Conservation (phyloP, 2,797 vertebrate genomes). For the Lepidocolaptes lacrymiger region DNA sequence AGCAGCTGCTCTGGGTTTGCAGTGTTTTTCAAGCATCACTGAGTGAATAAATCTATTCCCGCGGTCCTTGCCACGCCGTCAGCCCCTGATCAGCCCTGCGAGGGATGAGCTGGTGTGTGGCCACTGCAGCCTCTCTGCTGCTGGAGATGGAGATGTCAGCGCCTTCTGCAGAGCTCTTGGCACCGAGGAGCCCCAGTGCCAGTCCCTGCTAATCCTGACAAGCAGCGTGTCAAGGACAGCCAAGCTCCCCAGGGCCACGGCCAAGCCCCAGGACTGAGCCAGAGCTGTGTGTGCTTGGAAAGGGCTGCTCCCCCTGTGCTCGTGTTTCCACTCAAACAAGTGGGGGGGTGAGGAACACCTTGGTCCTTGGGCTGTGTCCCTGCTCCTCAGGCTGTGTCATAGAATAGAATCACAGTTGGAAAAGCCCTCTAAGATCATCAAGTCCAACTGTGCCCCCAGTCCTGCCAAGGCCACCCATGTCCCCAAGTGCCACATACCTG, state of each 20-base stretch:
- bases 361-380: rapidly evolving
- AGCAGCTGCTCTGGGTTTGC: background rate
- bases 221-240: background rate
- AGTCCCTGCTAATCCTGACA: background rate
- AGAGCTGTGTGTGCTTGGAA: rapidly evolving
- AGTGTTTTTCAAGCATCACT: background rate
- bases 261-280: rapidly evolving
- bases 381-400: rapidly evolving
- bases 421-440: rapidly evolving
- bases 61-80: background rate
- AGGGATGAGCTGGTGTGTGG: rapidly evolving
- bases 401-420: background rate
- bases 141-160: background rate
- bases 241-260: background rate
- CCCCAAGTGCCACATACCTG: background rate
- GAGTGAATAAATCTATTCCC: background rate
- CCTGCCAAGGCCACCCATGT: background rate
- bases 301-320: rapidly evolving
- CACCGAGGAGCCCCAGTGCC: background rate
- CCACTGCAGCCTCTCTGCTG: background rate
- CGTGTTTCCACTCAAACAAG: background rate
- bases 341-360: background rate
- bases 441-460: background rate
- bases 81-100: background rate
- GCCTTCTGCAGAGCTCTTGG: background rate